These are phyloP conservation scores for Epizoanthus ramosus DNA, from an alignment of 92 coral and sea anemone genomes.

Conservation along the genomic window DNA sequence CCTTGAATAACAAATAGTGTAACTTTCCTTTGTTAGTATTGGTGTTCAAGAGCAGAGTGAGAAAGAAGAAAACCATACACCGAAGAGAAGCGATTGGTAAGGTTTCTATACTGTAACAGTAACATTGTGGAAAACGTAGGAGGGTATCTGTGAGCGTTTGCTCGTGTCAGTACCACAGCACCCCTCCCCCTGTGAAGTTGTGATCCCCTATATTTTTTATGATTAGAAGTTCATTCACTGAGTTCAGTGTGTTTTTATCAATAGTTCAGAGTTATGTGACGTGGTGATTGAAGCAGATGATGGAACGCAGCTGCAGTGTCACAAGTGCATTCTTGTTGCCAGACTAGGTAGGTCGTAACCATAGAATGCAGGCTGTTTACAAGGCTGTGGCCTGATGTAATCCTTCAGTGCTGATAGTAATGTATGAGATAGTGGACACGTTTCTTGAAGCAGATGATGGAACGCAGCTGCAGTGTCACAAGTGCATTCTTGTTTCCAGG, in stretches of 20 bases:
- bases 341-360: conserved; percentile 67
- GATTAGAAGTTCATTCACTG: background rate
- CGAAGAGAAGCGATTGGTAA: conserved; percentile 33
- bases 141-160: background rate
- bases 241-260: background rate
- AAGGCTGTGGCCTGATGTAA: too few relatives aligned
- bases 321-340: conserved; percentile 89
- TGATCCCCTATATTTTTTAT: too few relatives aligned
- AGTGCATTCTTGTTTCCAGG: conserved; percentile 85
- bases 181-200: background rate
- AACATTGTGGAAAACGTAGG: background rate
- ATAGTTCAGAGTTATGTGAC: conserved; percentile 83
- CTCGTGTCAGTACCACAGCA: too few relatives aligned
- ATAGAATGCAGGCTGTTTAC: too few relatives aligned
- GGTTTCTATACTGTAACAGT: background rate
- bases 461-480: conserved; percentile 78
- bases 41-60: background rate
- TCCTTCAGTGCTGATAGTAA: too few relatives aligned
- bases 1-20: too few relatives aligned
- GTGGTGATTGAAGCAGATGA: conserved; percentile 89
- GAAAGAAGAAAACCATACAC: background rate
- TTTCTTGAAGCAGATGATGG: conserved; percentile 89
- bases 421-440: too few relatives aligned
- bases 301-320: conserved; percentile 76
- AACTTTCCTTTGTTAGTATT: background rate